These are phyloP conservation scores for Esox lucius DNA, from an alignment of 2,797 vertebrate genomes.

Conservation along the genomic window DNA sequence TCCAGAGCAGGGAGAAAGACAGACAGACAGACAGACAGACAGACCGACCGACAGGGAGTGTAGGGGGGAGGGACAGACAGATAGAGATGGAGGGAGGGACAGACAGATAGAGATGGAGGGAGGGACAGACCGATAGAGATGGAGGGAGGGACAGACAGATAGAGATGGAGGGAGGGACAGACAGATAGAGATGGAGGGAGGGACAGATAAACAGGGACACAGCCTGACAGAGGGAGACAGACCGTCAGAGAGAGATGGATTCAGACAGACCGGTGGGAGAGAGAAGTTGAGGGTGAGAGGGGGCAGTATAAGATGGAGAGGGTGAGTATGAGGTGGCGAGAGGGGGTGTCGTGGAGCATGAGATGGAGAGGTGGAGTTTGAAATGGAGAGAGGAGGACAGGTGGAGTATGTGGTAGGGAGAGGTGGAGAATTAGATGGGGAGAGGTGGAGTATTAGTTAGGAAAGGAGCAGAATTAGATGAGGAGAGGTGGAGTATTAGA, in stretches of 20 bases:
- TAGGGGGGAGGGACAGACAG: conserved; percentile 21
- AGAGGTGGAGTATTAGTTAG: no score
- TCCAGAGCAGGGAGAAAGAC: conserved; percentile 47
- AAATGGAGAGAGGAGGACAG: no score
- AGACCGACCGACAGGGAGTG: conserved; percentile 30
- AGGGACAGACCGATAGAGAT: conserved; percentile 26
- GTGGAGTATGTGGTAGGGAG: no score
- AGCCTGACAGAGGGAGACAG: conserved; percentile 13
- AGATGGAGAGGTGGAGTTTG: no score
- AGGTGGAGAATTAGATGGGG: no score
- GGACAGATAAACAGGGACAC: conserved; percentile 12
- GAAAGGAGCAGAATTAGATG: no score
- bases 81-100: conserved; percentile 14
- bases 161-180: no score
- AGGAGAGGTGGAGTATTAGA: no score
- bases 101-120: conserved; percentile 13
- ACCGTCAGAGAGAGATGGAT: conserved; percentile 16
- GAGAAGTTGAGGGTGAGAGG: no score
- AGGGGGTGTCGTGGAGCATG: no score
- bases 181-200: conserved; percentile 32
- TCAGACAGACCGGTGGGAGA: neutral
- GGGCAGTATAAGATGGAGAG: no score
- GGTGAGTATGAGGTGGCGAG: no score
- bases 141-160: conserved; percentile 43
- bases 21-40: conserved; percentile 39